phyloP scores from a whole-genome alignment of 2,888 invertebrate species.

The Pandemis cinnamomeana region DNA sequence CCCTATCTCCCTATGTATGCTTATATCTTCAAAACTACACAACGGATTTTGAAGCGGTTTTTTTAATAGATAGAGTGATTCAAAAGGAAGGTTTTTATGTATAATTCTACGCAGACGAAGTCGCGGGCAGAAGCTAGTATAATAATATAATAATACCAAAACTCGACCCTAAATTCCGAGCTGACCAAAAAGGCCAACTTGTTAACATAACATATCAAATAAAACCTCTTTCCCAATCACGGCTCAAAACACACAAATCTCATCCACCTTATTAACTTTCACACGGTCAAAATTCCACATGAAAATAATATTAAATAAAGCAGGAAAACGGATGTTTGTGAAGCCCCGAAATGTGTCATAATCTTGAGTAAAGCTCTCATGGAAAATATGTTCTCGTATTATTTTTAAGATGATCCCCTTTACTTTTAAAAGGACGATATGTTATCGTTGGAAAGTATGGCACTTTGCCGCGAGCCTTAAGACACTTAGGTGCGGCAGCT shows the following conservation, averaged over 20 bases:
- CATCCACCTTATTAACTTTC: background rate
- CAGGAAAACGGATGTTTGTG: constrained; percentile 1
- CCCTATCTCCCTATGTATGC: no score
- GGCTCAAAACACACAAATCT: background rate
- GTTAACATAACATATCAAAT: background rate
- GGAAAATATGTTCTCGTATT: background rate
- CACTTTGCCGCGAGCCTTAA: background rate
- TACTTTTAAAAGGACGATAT: constrained; percentile 3
- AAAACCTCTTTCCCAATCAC: background rate
- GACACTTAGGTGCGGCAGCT: background rate
- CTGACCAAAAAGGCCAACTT: background rate
- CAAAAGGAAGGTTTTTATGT: no score
- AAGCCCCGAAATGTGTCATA: background rate
- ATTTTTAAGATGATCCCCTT: background rate
- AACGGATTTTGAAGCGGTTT: no score
- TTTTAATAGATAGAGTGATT: no score
- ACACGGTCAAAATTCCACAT: background rate
- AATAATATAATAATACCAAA: no score
- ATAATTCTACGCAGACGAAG: no score
- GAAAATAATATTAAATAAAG: background rate
- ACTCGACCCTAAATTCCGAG: no score
- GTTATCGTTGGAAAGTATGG: background rate
- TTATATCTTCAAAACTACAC: no score
- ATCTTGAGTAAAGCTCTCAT: background rate
- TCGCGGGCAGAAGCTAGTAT: no score